Evolutionary conservation across 2,888 invertebrate genomes (phyloP), one percentile per base, ranked within the genome.

Genomic region (Cacoxenus indagator): DNA sequence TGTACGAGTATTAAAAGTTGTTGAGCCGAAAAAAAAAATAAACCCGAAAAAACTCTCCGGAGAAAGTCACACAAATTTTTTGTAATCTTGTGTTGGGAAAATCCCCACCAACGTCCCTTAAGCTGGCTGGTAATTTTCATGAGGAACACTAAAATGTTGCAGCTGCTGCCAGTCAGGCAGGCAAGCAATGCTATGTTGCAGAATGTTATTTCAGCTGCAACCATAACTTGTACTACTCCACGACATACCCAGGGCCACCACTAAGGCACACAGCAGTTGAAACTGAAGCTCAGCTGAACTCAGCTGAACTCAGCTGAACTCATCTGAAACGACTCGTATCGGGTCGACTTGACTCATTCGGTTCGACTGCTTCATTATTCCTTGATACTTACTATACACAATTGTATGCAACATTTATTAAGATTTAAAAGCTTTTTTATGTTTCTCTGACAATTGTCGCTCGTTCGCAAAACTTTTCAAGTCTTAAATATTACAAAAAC

Each of bases 401-500:
- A 81, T 83, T 81, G 78, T 83, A 80, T 80, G 83, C 83, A 80
- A 80, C 83, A 80, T 80, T 80, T 80, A 80, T 80, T 83, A 80
- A 80, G 80, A 80, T 81, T 83, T 80, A 83, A 80, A 80, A 80
- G 80, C 80, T 83, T 80, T 83, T 80, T 77, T 80, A 72, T 83
- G 80, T 80, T 82, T 73, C 73, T 67, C 83, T 76, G 80, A 77
- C 83, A 79, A 81, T 79, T 83, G 83, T 71, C 73, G 70, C 65
- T 65, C 4, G 14, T 14, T 11, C 8, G n/a, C 48, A 31, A 31
- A 31, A 31, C 31, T 31, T 31, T 31, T 31, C 31, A 31, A 5
- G 31, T 31, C 31, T 31, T 31, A 31, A 31, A 31, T 31, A 31
- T 31, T 31, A 31, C 9, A 31, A 5, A 31, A 8, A 8, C 31